Base-by-base conservation (phyloP, 2,113 vertebrate species). In the Dicentrarchus labrax region DNA sequence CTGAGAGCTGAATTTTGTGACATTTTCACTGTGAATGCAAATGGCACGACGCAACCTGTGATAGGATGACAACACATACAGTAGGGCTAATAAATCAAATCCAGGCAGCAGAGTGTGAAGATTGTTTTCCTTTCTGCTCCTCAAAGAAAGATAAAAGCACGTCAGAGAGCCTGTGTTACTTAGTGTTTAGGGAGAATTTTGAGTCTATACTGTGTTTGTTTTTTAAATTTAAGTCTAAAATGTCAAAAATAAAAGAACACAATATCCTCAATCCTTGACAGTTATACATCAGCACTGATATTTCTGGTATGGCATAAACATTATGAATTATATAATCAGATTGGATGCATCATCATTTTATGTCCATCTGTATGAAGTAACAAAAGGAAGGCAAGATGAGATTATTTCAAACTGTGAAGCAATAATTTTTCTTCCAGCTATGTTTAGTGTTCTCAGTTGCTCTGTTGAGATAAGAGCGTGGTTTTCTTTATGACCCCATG, bases 51-150 rank as follows among this genome's bases (percentile, higher is more conserved):
- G 83, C 45, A 38, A 9, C 39, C 56, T 53, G 79, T 62, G 89
- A 87, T 56, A 77, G 83, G 72, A 78, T n/a, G 86, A 72, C 53
- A 77, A 76, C 76, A 59, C 75, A 19, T 71, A 84, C 56, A 78
- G 71, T 62, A 76, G 70, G 64, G 59, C 69, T 75, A 83, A 89
- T 88, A 88, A 87, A 91, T 89, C 74, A 85, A 71, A 88, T 76
- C 61, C 50, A 39, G 85, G 76, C 85, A 76, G 72, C 45, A 2
- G 67, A 50, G 77, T 30, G 64, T 88, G 80, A 70, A 79, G 80
- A 84, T 64, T 76, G 75, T 91, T 90, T 90, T 90, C 81, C 1
- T 75, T 62, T 39, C 80, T 68, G 68, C 75, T 79, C 80, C 82
- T 83, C 69, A 17, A 61, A 89, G 71, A 24, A 54, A 71, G 72